These are phyloP conservation scores for Parambassis ranga DNA, from an alignment of 2,797 vertebrate genomes.

Conservation along the genomic window DNA sequence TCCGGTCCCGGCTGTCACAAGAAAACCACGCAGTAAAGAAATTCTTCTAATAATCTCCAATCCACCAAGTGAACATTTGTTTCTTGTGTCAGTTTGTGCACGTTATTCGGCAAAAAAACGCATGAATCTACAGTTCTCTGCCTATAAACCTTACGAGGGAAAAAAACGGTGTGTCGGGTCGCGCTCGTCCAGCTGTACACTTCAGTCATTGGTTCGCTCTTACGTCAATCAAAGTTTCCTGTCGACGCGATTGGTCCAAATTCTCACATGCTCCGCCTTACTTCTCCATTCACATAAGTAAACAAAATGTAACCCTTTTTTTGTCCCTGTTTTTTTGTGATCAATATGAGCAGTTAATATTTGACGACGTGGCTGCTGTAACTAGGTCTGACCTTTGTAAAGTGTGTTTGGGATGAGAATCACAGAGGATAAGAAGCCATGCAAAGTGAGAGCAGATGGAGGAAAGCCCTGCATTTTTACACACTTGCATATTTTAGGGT, in stretches of 20 bases:
- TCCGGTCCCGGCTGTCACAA: conserved; percentile 30
- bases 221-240: conserved; percentile 1
- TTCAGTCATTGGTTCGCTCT: conserved; percentile 40
- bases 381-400: neutral
- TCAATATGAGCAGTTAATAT: conserved; percentile 24
- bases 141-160: conserved; percentile 11
- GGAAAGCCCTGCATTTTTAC: no score
- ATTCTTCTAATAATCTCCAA: neutral
- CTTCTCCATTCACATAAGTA: conserved; percentile 48
- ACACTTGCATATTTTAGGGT: no score
- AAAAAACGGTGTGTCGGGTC: conserved; percentile 31
- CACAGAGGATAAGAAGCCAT: neutral
- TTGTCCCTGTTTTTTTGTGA: conserved; percentile 1
- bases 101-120: neutral
- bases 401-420: neutral
- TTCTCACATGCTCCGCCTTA: neutral
- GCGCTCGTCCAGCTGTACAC: conserved; percentile 50
- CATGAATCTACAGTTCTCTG: conserved; percentile 17
- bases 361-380: conserved; percentile 15
- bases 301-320: conserved; percentile 56
- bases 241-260: conserved; percentile 39
- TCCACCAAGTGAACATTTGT: neutral
- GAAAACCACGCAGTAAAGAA: neutral
- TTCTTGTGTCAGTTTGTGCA: neutral
- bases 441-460: no score